phyloP scores from a whole-genome alignment of 2,888 invertebrate genomes.

The Xanthorhoe designata region DNA sequence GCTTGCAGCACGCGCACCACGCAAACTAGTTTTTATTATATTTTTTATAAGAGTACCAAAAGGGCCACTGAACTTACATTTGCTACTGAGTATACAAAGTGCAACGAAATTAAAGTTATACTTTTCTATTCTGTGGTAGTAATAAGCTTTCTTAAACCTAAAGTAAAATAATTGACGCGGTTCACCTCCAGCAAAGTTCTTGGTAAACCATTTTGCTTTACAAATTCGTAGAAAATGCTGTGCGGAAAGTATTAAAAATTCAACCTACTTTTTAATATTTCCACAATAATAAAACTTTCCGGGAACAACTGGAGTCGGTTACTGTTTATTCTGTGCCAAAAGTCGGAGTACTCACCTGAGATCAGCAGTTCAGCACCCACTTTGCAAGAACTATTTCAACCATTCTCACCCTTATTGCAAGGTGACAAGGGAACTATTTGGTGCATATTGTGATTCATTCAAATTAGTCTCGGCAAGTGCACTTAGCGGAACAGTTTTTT shows the following conservation, averaged over 20 bases:
- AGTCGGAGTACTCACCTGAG: constrained; percentile 37
- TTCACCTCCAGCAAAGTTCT: constrained; percentile 1
- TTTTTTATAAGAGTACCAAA: too few relatives aligned
- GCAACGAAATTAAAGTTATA: too few relatives aligned
- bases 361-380: constrained; percentile 1
- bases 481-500: constrained; percentile 18
- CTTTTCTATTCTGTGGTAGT: too few relatives aligned
- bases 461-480: constrained; percentile 22
- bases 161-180: background rate
- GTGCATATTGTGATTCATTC: constrained; percentile 14
- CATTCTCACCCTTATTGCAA: constrained; percentile 13
- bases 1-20: too few relatives aligned
- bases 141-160: background rate
- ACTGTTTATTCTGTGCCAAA: constrained; percentile 32
- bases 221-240: constrained; percentile 11
- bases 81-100: too few relatives aligned
- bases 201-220: constrained; percentile 16
- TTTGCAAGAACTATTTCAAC: background rate
- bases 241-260: constrained; percentile 36
- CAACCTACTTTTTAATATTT: constrained; percentile 38
- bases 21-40: too few relatives aligned
- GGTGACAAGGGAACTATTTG: constrained; percentile 8
- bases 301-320: constrained; percentile 27
- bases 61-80: too few relatives aligned
- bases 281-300: constrained; percentile 35